Conservation (phyloP, 2,888 invertebrate species). For the Polylopha cassiicola region DNA sequence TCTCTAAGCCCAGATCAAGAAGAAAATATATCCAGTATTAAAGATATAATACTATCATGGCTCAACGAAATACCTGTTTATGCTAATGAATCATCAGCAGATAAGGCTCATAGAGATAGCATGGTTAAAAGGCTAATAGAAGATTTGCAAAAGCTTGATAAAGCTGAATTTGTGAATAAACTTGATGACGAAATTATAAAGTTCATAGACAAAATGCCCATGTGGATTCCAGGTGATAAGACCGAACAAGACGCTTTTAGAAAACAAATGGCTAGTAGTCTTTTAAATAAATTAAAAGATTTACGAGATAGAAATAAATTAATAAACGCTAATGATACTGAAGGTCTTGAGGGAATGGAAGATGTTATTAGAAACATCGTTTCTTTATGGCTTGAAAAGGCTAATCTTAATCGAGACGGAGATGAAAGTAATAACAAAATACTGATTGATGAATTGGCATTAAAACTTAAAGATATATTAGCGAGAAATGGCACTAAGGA, state of each 20-base stretch:
- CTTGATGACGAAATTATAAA: constrained; percentile 29
- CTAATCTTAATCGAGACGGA: too few species aligned
- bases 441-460: constrained; percentile 11
- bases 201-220: constrained; percentile 35
- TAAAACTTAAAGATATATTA: constrained; percentile 27
- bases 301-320: constrained; percentile 27
- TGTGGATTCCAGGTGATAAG: constrained; percentile 39
- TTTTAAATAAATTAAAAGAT: constrained; percentile 27
- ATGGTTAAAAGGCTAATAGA: constrained; percentile 29
- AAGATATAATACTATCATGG: constrained; percentile 34
- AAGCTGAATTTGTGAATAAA: constrained; percentile 28
- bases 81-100: constrained; percentile 28
- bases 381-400: constrained; percentile 24
- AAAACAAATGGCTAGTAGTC: constrained; percentile 30
- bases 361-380: constrained; percentile 22
- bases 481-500: constrained; percentile 21
- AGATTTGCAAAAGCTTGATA: constrained; percentile 27
- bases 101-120: constrained; percentile 29
- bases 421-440: background rate
- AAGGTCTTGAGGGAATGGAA: constrained; percentile 1
- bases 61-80: constrained; percentile 36
- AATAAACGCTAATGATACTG: constrained; percentile 22
- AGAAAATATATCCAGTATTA: constrained; percentile 22
- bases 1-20: constrained; percentile 14
- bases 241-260: constrained; percentile 31